A percentile compares a stretch with the other conserved stretches of the same genome.
Evolutionary conservation across 2,113 vertebrate species (phyloP).

Genomic region (Chiloscyllium plagiosum): DNA sequence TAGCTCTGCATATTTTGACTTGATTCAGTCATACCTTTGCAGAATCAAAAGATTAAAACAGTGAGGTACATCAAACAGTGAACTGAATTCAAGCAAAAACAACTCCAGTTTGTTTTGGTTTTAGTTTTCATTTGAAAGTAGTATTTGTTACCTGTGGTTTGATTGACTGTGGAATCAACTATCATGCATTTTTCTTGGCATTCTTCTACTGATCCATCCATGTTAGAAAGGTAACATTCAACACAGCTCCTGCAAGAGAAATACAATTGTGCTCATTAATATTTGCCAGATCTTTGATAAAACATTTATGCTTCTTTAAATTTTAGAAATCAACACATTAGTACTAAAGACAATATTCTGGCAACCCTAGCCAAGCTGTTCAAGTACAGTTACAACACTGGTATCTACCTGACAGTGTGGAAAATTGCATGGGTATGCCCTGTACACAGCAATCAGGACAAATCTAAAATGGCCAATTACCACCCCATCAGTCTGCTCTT

Average conservation of each 20-base stretch:
- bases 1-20: not conserved
- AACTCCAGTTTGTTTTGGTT: not conserved
- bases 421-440: no score
- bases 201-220: slow-evolving; percentile 53
- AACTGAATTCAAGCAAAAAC: not conserved
- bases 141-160: slow-evolving; percentile 61
- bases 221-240: slow-evolving; percentile 78
- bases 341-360: no score
- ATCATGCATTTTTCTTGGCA: slow-evolving; percentile 74
- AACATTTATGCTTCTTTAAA: not conserved
- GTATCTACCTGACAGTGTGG: no score
- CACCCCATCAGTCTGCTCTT: no score
- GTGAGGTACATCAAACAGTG: not conserved
- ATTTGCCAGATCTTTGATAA: slow-evolving; percentile 38
- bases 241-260: slow-evolving; percentile 74
- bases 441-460: no score
- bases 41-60: not conserved
- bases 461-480: no score
- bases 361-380: no score
- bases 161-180: slow-evolving; percentile 66
- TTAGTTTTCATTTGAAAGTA: slow-evolving; percentile 8
- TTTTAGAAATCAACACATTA: not conserved
- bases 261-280: slow-evolving; percentile 51
- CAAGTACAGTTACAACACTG: no score
- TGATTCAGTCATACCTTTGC: not conserved